A percentile compares a stretch with the other conserved stretches of the same genome.
Conservation (phyloP, 2,113 vertebrate species). For the Mobula hypostoma region DNA sequence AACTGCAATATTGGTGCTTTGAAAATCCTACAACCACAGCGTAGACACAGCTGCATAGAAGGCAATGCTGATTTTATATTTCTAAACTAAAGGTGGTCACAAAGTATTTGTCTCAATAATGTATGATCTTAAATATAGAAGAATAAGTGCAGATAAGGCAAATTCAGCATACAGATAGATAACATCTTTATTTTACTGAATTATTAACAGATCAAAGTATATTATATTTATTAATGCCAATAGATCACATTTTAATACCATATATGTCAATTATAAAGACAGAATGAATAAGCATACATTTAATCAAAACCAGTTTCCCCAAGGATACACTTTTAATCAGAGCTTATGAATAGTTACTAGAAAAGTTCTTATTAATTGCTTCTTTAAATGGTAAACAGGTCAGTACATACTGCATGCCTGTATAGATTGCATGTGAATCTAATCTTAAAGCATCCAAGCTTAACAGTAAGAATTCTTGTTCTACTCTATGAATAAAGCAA, state of each 20-base stretch:
- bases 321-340: conserved; percentile 12
- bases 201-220: not conserved
- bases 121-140: not conserved
- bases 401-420: not conserved
- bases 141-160: not conserved
- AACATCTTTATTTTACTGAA: conserved; percentile 18
- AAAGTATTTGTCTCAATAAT: not conserved
- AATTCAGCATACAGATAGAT: not conserved
- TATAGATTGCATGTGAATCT: not conserved
- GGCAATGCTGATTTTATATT: not conserved
- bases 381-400: not conserved
- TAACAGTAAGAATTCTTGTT: not conserved
- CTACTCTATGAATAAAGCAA: not conserved
- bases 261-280: not conserved
- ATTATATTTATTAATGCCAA: not conserved
- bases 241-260: not conserved
- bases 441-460: not conserved
- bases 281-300: not conserved
- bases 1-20: not conserved
- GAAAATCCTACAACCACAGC: not conserved
- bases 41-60: not conserved
- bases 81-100: not conserved
- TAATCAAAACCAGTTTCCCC: not conserved
- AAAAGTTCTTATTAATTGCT: not conserved
- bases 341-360: not conserved